A percentile compares a stretch with the other conserved stretches of the same genome.
phyloP scores from a whole-genome alignment of 2,113 vertebrate genomes.

The Ctenodactylus gundi region DNA sequence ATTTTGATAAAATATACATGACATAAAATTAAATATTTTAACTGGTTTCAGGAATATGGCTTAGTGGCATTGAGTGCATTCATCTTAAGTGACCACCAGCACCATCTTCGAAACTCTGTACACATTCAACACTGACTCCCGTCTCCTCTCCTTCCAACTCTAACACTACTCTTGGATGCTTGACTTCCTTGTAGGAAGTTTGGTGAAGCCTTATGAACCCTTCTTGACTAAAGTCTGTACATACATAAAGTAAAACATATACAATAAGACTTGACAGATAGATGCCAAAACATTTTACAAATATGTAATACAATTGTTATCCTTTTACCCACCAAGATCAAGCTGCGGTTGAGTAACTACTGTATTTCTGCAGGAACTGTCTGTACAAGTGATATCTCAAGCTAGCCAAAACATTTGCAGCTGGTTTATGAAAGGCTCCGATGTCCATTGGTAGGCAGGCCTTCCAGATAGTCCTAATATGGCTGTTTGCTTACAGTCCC shows the following conservation, averaged over 20 bases:
- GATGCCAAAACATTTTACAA: neutral
- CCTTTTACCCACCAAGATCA: neutral
- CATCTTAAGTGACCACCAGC: fast-evolving
- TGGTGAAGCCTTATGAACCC: neutral
- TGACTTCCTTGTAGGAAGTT: neutral
- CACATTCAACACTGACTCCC: neutral
- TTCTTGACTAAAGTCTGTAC: neutral
- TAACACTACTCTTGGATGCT: neutral
- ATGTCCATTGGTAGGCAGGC: neutral
- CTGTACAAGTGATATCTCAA: neutral
- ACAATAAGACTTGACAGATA: neutral
- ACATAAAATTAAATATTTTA: neutral
- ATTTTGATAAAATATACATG: neutral
- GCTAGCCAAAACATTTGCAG: fast-evolving
- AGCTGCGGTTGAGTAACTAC: neutral
- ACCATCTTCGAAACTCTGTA: neutral
- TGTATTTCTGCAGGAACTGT: neutral
- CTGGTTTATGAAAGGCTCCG: neutral
- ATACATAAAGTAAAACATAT: neutral
- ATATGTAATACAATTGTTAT: neutral
- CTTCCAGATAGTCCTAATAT: fast-evolving
- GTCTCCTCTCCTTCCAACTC: fast-evolving
- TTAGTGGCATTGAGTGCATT: neutral
- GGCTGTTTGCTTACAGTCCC: neutral
- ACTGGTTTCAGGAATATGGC: neutral